These are phyloP conservation scores for Parasteatoda lunata DNA, from an alignment of 2,888 invertebrate species.

Conservation along the genomic window DNA sequence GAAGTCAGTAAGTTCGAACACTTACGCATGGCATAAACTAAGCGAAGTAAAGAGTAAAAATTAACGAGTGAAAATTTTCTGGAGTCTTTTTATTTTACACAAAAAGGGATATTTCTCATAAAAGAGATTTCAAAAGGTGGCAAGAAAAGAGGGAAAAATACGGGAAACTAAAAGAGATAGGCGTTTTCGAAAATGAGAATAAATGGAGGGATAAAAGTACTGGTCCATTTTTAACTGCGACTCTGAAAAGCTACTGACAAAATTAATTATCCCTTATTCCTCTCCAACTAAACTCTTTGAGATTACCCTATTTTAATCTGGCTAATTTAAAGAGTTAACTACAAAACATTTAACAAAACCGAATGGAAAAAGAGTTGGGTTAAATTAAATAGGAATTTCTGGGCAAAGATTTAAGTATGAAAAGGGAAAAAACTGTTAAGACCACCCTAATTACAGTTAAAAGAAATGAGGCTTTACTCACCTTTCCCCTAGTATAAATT, in stretches of 20 bases:
- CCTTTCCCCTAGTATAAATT: no score
- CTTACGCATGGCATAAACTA: neutral
- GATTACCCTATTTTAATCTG: neutral
- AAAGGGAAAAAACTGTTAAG: neutral
- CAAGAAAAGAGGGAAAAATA: neutral
- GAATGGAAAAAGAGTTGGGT: neutral
- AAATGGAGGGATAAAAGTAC: neutral
- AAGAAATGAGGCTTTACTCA: no score
- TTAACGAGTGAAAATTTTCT: constrained; percentile 18
- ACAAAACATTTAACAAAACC: constrained; percentile 3
- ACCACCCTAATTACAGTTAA: no score
- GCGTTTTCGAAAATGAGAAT: neutral
- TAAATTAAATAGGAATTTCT: neutral
- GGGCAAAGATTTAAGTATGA: neutral
- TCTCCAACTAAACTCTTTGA: neutral
- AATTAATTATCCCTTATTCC: constrained; percentile 29
- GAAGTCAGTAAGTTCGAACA: constrained; percentile 18
- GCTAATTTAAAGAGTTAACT: neutral
- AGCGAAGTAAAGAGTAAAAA: neutral
- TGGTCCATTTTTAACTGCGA: constrained; percentile 15
- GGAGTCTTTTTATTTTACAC: neutral
- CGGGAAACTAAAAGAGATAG: neutral
- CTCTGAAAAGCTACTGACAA: neutral
- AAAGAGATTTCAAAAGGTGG: neutral
- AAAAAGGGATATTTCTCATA: no score